phyloP scores from a whole-genome alignment of 2,113 vertebrate species.

The Gambusia affinis region DNA sequence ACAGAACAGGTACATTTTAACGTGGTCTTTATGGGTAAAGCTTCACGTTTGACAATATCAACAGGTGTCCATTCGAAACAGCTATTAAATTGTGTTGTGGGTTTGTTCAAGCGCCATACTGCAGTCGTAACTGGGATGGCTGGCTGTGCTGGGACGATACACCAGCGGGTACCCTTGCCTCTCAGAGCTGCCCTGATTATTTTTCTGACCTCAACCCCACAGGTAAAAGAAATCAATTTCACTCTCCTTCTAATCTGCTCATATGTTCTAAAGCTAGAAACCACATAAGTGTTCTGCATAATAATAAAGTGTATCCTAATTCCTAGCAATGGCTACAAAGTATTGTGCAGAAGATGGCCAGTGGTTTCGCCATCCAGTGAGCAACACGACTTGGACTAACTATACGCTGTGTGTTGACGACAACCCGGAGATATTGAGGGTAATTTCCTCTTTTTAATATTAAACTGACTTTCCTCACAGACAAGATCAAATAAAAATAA shows the following conservation, averaged over 20 bases:
- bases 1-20: conserved; percentile 47
- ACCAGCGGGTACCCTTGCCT: conserved; percentile 27
- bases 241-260: too few species aligned
- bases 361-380: conserved; percentile 57
- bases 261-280: neutral
- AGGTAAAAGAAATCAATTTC: conserved; percentile 33
- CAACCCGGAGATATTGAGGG: conserved; percentile 40
- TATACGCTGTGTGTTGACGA: conserved; percentile 57
- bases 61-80: neutral
- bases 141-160: conserved; percentile 67
- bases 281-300: neutral
- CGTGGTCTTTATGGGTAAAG: neutral
- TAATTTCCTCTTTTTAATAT: conserved; percentile 16
- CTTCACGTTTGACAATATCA: neutral
- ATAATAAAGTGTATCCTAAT: neutral
- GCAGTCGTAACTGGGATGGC: conserved; percentile 62
- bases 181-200: conserved; percentile 61
- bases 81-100: neutral
- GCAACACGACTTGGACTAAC: conserved; percentile 51
- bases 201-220: conserved; percentile 20
- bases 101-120: conserved; percentile 41
- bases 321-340: conserved; percentile 57
- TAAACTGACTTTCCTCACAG: neutral
- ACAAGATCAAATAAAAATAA: too few species aligned
- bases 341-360: conserved; percentile 60